Conservation (phyloP, 2,113 vertebrate species). For the Sciurus niger region DNA sequence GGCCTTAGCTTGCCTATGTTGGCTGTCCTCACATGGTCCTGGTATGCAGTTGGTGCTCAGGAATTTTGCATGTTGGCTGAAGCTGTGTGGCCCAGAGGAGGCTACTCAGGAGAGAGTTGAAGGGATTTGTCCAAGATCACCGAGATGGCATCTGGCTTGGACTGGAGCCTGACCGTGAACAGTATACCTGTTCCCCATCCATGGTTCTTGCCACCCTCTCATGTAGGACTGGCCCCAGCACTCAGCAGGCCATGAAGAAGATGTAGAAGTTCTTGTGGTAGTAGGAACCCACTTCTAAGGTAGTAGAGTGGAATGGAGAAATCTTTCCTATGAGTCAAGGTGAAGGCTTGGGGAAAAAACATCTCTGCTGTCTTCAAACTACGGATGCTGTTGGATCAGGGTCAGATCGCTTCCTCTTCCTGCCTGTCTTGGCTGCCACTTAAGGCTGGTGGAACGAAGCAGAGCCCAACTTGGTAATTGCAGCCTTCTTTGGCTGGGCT, state of each 20-base stretch:
- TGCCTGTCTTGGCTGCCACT: neutral
- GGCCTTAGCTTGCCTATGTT: neutral
- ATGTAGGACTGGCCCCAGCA: neutral
- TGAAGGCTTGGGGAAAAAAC: neutral
- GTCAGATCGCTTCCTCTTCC: too few relatives aligned
- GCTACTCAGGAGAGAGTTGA: neutral
- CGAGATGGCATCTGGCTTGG: neutral
- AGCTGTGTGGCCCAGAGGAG: neutral
- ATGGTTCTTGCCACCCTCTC: neutral
- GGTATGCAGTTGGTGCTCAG: neutral
- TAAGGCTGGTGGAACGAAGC: neutral
- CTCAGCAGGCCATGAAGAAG: neutral
- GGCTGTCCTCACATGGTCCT: neutral
- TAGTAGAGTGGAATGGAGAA: rapidly evolving
- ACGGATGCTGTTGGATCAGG: neutral
- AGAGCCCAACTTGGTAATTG: rapidly evolving
- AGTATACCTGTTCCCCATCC: neutral
- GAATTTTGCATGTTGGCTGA: neutral
- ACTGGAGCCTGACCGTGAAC: neutral
- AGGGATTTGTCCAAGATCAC: neutral
- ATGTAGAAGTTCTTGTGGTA: neutral
- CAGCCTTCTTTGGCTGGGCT: neutral
- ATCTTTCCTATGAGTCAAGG: neutral
- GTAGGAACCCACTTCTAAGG: neutral
- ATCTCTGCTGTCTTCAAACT: neutral